phyloP scores from a whole-genome alignment of 2,113 vertebrate species.

The Sylvietta virens region DNA sequence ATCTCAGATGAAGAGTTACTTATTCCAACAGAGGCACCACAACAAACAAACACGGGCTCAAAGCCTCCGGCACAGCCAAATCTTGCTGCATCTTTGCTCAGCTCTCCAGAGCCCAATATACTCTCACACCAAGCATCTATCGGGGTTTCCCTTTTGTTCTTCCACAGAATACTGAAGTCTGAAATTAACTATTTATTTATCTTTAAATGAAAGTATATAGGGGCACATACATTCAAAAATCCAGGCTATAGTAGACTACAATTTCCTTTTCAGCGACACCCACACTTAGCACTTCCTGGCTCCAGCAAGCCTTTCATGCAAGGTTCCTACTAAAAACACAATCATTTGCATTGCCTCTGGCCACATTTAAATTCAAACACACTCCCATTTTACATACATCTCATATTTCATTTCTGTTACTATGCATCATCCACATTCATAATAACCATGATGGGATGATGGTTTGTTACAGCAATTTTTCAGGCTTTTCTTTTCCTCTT shows the following conservation, averaged over 20 bases:
- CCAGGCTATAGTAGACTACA: background rate
- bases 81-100: background rate
- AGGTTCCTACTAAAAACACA: background rate
- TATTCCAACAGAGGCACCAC: background rate
- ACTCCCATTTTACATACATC: background rate
- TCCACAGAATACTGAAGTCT: background rate
- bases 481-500: background rate
- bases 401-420: background rate
- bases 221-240: background rate
- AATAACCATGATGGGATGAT: background rate
- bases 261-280: background rate
- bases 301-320: background rate
- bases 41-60: conserved; percentile 1
- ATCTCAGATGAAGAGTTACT: background rate
- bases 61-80: conserved; percentile 12
- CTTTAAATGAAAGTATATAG: background rate
- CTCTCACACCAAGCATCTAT: background rate
- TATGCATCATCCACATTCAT: background rate
- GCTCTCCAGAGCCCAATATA: background rate
- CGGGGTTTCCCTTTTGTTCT: background rate
- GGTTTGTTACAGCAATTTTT: background rate
- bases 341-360: background rate
- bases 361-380: background rate
- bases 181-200: background rate
- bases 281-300: background rate